These are phyloP conservation scores for Crenuchus spilurus DNA, from an alignment of 2,797 vertebrate genomes.

Conservation along the genomic window DNA sequence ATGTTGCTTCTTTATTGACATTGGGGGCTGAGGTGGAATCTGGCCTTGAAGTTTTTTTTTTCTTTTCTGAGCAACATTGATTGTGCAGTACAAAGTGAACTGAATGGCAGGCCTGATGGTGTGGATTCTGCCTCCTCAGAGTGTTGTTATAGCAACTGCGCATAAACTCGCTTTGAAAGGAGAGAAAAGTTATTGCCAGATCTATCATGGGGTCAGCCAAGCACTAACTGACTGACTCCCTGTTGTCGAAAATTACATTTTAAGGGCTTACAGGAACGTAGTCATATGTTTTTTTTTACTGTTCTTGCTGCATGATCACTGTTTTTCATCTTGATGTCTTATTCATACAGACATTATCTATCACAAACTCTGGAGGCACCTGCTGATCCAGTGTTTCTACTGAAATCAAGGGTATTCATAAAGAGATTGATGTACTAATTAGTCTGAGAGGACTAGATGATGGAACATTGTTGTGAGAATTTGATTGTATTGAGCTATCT, in stretches of 20 bases:
- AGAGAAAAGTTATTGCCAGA: conserved; percentile 22
- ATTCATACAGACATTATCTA: no score
- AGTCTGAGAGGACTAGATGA: no score
- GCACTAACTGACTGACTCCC: not conserved
- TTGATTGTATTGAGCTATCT: no score
- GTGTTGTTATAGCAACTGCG: conserved; percentile 47
- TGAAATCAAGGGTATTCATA: no score
- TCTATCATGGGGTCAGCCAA: not conserved
- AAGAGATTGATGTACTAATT: no score
- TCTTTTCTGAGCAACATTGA: conserved; percentile 42
- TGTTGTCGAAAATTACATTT: not conserved
- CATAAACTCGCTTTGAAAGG: conserved; percentile 30
- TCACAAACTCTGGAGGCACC: no score
- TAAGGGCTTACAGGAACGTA: no score
- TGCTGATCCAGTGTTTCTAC: no score
- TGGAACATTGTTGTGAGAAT: no score
- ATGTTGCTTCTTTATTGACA: conserved; percentile 37
- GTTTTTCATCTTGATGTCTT: no score
- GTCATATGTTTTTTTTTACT: no score
- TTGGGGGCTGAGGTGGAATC: conserved; percentile 45
- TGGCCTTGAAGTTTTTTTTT: conserved; percentile 58
- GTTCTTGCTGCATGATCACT: no score
- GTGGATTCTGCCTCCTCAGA: conserved; percentile 18
- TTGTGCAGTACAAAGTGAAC: conserved; percentile 36
- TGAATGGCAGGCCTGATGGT: conserved; percentile 28